These are phyloP conservation scores for Aculops lycopersici DNA, from an alignment of 1,140 invertebrate genomes.

Conservation along the genomic window DNA sequence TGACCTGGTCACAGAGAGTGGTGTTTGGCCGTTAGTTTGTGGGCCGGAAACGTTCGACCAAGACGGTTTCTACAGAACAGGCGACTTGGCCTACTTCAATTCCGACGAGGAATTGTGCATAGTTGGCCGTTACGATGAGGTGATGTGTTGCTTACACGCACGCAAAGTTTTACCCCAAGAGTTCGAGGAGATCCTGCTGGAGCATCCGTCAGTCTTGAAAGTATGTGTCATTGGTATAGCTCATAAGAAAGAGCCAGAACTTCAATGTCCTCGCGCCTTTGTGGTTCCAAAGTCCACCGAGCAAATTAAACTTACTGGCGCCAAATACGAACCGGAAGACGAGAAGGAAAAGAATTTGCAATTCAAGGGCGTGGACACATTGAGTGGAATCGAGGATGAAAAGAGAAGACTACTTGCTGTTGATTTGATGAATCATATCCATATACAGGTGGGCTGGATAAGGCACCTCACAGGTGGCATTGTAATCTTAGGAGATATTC, in stretches of 20 bases:
- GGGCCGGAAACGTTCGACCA: not conserved
- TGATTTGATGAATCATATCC: not conserved
- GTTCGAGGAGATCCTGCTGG: not conserved
- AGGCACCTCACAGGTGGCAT: not conserved
- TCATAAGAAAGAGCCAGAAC: not conserved
- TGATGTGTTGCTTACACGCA: not conserved
- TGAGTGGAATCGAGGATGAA: too few species aligned
- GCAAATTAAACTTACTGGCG: too few species aligned
- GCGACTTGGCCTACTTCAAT: not conserved
- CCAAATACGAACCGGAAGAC: too few species aligned
- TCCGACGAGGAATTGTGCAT: not conserved
- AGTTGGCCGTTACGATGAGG: not conserved
- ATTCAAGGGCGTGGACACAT: too few species aligned
- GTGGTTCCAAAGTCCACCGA: not conserved
- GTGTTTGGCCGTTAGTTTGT: not conserved
- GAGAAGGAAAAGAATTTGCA: too few species aligned
- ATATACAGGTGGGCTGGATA: not conserved
- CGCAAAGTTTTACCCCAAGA: not conserved
- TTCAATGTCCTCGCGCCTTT: not conserved
- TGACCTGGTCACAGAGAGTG: not conserved
- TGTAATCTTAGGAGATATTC: not conserved
- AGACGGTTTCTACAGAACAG: not conserved
- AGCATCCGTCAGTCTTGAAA: not conserved
- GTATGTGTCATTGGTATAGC: not conserved
- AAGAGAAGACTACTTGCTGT: not conserved